phyloP scores from a whole-genome alignment of 2,797 vertebrate genomes.

The Aulostomus chinensis region DNA sequence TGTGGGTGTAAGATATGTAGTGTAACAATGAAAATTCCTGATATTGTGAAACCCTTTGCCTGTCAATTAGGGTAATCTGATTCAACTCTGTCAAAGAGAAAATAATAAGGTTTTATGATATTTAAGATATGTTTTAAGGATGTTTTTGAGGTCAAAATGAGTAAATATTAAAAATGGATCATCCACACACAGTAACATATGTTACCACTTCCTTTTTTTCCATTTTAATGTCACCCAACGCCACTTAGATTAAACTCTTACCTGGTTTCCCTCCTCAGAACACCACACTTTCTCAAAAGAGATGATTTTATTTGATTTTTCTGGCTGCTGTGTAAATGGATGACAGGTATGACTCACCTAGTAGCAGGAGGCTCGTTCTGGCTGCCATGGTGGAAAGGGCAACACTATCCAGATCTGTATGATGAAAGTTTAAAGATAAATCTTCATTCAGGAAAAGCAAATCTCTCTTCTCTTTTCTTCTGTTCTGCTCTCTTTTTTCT shows the following conservation, averaged over 20 bases:
- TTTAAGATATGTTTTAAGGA: too few species aligned
- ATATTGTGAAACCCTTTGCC: too few species aligned
- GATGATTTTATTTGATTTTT: conserved; percentile 35
- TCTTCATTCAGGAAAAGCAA: background rate
- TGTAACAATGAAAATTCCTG: too few species aligned
- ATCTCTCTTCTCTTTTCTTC: background rate
- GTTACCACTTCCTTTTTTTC: background rate
- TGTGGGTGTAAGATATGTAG: too few species aligned
- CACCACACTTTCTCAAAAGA: conserved; percentile 2
- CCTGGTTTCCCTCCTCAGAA: background rate
- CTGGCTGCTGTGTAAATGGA: conserved; percentile 7
- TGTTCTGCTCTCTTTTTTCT: background rate
- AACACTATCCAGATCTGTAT: conserved; percentile 7
- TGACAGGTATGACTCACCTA: conserved; percentile 66
- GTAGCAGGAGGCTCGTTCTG: conserved; percentile 44
- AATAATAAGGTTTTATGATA: too few species aligned
- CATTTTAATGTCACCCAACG: background rate
- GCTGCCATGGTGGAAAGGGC: conserved; percentile 43
- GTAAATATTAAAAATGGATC: too few species aligned
- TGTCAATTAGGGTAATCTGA: too few species aligned
- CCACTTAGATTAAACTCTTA: too few species aligned
- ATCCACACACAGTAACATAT: background rate
- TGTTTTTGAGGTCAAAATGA: too few species aligned
- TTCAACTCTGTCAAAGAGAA: too few species aligned
- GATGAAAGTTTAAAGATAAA: conserved; percentile 7